These are phyloP conservation scores for Plagiodera versicolora DNA, from an alignment of 2,888 invertebrate species.

Conservation along the genomic window DNA sequence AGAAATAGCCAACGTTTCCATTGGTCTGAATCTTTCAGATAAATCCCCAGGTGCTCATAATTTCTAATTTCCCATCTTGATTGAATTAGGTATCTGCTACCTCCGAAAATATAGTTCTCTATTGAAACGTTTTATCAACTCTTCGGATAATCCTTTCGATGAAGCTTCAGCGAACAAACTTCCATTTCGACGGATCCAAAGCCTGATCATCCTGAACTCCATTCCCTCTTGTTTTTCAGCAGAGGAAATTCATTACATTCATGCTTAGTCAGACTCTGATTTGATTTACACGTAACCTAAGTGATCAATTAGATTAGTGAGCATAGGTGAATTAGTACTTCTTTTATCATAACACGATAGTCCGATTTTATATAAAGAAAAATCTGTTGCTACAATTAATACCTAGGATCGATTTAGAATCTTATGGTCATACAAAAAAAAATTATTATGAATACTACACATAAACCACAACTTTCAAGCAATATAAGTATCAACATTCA, in stretches of 20 bases:
- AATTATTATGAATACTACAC: too few relatives aligned
- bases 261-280: conserved; percentile 22
- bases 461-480: too few relatives aligned
- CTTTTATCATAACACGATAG: too few relatives aligned
- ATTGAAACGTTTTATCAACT: not conserved
- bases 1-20: not conserved
- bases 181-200: not conserved
- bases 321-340: too few relatives aligned
- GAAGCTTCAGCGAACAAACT: not conserved
- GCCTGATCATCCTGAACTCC: not conserved
- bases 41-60: not conserved
- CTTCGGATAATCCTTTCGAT: not conserved
- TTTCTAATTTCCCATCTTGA: not conserved
- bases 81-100: not conserved
- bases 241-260: conserved; percentile 29
- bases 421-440: too few relatives aligned
- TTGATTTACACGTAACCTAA: too few relatives aligned
- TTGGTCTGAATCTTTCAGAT: not conserved
- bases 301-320: too few relatives aligned
- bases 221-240: conserved; percentile 24
- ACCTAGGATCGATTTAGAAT: too few relatives aligned
- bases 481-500: too few relatives aligned
- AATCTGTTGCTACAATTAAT: too few relatives aligned
- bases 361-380: too few relatives aligned
- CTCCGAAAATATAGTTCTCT: not conserved